phyloP scores from a whole-genome alignment of 2,888 invertebrate genomes.

The Drosophila bunnanda region DNA sequence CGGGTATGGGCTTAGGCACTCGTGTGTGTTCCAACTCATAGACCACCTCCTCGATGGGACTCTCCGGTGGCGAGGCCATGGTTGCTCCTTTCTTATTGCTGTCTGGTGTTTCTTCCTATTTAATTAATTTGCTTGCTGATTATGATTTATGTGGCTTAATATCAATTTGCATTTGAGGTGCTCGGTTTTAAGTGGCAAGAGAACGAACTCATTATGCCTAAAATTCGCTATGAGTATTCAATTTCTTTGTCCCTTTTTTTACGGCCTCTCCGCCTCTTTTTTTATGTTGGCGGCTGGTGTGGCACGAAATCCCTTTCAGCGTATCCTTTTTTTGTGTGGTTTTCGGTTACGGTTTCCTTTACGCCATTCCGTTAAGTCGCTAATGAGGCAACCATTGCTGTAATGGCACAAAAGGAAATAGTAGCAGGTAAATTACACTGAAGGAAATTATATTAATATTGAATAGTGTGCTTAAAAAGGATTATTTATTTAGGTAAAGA shows the following conservation, averaged over 20 bases:
- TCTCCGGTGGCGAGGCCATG: slow-evolving; percentile 95
- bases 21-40: slow-evolving; percentile 93
- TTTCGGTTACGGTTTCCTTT: slow-evolving; percentile 46
- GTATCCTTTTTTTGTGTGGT: slow-evolving; percentile 44
- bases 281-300: neutral
- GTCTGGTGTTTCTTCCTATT: slow-evolving; percentile 8
- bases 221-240: slow-evolving; percentile 43
- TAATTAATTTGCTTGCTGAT: slow-evolving; percentile 33
- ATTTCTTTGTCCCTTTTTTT: slow-evolving; percentile 37
- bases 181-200: slow-evolving; percentile 13
- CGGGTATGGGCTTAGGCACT: slow-evolving; percentile 92
- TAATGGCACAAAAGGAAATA: slow-evolving; percentile 40
- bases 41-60: slow-evolving; percentile 93
- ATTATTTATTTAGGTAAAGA: neutral
- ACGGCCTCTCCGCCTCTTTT: slow-evolving; percentile 4
- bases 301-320: slow-evolving; percentile 31
- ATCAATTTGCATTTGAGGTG: slow-evolving; percentile 48
- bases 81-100: slow-evolving; percentile 44
- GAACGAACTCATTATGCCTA: slow-evolving; percentile 35
- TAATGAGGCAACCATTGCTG: slow-evolving; percentile 71
- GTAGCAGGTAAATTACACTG: slow-evolving; percentile 48
- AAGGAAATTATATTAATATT: neutral
- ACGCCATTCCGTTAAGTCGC: slow-evolving; percentile 60
- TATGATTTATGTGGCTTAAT: slow-evolving; percentile 47
- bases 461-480: neutral